These are phyloP conservation scores for Cryptotermes secundus DNA, from an alignment of 1,140 invertebrate species.

Conservation along the genomic window DNA sequence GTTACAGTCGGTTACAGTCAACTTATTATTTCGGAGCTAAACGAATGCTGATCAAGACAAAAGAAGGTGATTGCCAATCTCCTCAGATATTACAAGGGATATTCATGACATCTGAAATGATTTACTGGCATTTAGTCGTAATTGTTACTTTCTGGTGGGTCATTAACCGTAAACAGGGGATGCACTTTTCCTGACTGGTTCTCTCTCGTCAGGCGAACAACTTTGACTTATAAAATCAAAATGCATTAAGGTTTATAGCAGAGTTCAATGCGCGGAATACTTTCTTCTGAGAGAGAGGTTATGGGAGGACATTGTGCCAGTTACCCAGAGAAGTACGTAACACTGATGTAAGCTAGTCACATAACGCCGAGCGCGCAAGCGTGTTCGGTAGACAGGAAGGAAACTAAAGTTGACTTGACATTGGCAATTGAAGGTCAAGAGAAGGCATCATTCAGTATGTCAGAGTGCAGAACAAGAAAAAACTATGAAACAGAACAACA, in stretches of 20 bases:
- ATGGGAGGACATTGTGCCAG: neutral
- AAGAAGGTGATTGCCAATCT: too few species aligned
- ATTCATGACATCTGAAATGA: too few species aligned
- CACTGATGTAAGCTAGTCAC: slow-evolving; percentile 6
- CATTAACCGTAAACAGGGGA: neutral
- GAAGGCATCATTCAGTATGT: neutral
- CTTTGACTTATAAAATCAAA: slow-evolving; percentile 13
- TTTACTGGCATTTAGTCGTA: too few species aligned
- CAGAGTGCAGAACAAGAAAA: too few species aligned
- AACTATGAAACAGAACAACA: neutral
- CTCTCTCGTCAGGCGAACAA: neutral
- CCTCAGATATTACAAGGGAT: too few species aligned
- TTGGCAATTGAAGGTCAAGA: neutral
- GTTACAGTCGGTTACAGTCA: too few species aligned
- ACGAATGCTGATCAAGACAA: too few species aligned
- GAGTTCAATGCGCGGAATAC: neutral
- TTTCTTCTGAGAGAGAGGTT: neutral
- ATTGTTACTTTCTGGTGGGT: neutral
- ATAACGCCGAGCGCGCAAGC: neutral
- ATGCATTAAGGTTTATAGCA: neutral
- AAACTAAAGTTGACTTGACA: neutral
- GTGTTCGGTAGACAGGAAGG: neutral
- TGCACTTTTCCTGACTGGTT: neutral
- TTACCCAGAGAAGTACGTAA: slow-evolving; percentile 6
- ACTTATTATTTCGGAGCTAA: too few species aligned